These are phyloP conservation scores for Acipenser transmontanus DNA, from an alignment of 2,797 vertebrate genomes.

Conservation along the genomic window DNA sequence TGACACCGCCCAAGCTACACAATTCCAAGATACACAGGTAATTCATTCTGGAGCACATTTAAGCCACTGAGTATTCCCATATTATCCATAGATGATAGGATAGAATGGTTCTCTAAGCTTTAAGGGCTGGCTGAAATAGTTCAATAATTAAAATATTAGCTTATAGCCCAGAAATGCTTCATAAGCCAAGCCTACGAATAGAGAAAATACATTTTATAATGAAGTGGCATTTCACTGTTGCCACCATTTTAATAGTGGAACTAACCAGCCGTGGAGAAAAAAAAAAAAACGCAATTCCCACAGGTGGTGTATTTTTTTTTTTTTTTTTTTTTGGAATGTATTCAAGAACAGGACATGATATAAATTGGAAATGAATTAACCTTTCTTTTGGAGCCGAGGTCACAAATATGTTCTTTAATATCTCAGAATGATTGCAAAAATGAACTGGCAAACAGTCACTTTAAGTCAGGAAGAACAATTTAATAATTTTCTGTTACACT, in stretches of 20 bases:
- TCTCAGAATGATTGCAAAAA: slow-evolving; percentile 41
- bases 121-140: slow-evolving; percentile 34
- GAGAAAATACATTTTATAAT: slow-evolving; percentile 44
- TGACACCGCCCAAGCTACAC: too few relatives aligned
- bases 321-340: slow-evolving; percentile 28
- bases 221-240: slow-evolving; percentile 44
- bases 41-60: slow-evolving; percentile 11
- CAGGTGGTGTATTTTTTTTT: slow-evolving; percentile 52
- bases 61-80: slow-evolving; percentile 20
- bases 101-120: slow-evolving; percentile 10
- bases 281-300: slow-evolving; percentile 56
- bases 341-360: slow-evolving; percentile 45
- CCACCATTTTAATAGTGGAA: slow-evolving; percentile 36
- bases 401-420: slow-evolving; percentile 55
- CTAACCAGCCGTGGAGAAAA: slow-evolving; percentile 43
- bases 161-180: slow-evolving; percentile 34
- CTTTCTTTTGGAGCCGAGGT: slow-evolving; percentile 48
- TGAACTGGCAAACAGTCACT: slow-evolving; percentile 38
- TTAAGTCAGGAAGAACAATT: slow-evolving; percentile 45
- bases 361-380: slow-evolving; percentile 53
- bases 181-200: slow-evolving; percentile 34
- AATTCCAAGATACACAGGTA: too few relatives aligned
- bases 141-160: slow-evolving; percentile 58
- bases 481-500: slow-evolving; percentile 43
- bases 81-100: slow-evolving; percentile 21